These are phyloP conservation scores for Octodon degus DNA, from an alignment of 2,113 vertebrate genomes.

Conservation along the genomic window DNA sequence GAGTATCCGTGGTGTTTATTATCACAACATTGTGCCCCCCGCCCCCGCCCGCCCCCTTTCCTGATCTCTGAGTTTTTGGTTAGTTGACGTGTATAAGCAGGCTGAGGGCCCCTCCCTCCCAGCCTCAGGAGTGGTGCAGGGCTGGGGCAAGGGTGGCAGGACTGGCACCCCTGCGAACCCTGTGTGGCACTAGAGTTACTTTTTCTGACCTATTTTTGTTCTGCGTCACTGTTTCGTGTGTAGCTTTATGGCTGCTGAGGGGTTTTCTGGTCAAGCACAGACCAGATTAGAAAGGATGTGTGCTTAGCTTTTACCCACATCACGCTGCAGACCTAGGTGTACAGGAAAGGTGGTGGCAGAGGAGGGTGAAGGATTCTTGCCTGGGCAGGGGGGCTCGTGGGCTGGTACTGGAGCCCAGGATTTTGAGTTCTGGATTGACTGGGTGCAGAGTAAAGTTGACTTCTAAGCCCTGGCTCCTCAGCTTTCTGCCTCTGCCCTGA, in stretches of 20 bases:
- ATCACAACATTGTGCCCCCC: constrained; percentile 48
- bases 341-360: background rate
- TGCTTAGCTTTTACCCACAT: background rate
- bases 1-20: constrained; percentile 67
- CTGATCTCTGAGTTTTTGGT: background rate
- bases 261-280: background rate
- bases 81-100: background rate
- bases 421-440: background rate
- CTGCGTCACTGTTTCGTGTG: background rate
- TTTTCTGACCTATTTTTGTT: background rate
- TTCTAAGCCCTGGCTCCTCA: background rate
- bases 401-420: background rate
- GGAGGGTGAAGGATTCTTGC: background rate
- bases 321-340: background rate
- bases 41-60: too few species aligned
- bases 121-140: background rate
- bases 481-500: background rate
- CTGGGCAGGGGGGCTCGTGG: background rate
- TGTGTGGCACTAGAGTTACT: fast-evolving
- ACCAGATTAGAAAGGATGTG: background rate
- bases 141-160: background rate
- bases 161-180: fast-evolving
- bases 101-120: background rate
- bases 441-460: background rate
- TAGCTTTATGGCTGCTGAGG: background rate